Evolutionary conservation across 2,113 vertebrate species (phyloP), one percentile per base, ranked within the genome.

Genomic region (Malurus alboscapulatus): DNA sequence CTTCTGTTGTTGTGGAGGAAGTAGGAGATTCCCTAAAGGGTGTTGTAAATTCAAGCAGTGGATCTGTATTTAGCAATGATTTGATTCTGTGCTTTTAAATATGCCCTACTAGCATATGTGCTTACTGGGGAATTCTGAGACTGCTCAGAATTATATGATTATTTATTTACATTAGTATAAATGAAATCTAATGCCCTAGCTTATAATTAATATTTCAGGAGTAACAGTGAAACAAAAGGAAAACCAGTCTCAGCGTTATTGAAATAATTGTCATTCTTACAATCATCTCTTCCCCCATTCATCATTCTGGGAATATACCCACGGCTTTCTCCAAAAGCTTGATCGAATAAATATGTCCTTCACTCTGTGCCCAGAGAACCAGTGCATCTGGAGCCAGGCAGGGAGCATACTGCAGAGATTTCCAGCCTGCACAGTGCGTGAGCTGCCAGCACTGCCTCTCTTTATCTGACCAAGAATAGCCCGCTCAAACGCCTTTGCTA

Each of bases 381-480:
- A 4, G 66, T 72, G 62, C 66, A 72, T 89, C 84, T 88, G 80
- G 80, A 63, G 47, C 66, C 73, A 89, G 54, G 62, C 12, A 63
- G 76, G 76, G 19, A 95, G n/a, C 63, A 75, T 17, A 77, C 77
- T 92, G 77, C 38, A 84, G 92, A 93, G 88, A 82, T 88, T 84
- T 91, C 29, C 55, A 73, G 53, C 25, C 81, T 72, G 84, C 62
- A 57, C 54, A 65, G 57, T 78, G 87, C 1, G 5, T 15, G 38
- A 1, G 1, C 62, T 94, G 92, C 80, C 87, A 93, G 81, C 80
- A 78, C 40, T 4, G 16, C 48, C 44, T 87, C 57, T 86, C 78
- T 94, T 91, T 84, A 92, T 91, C 81, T 89, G 89, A 89, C 91
- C 87, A 79, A 92, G 88, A 90, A 92, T 81, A 93, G 77, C 69